Evolutionary conservation across 2,113 vertebrate genomes (phyloP).

Genomic region (rabbit (Oryctolagus cuniculus)): DNA sequence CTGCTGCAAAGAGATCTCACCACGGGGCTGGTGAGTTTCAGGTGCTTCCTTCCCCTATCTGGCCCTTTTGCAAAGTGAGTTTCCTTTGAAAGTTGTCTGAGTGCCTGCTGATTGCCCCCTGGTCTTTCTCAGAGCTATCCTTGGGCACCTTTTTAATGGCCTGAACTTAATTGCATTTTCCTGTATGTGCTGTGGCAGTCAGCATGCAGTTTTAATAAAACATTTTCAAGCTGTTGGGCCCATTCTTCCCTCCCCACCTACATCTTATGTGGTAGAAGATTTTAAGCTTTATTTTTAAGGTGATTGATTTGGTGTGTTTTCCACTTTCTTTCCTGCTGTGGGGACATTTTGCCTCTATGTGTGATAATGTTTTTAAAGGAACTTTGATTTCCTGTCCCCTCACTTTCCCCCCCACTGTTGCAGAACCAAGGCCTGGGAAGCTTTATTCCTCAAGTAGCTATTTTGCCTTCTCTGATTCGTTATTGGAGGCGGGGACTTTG

Average conservation of each 20-base stretch:
- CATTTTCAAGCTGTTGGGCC: conserved; percentile 66
- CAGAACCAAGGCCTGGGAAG: not conserved
- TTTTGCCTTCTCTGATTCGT: conserved; percentile 42
- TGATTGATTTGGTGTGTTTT: conserved; percentile 80
- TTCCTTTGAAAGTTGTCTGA: conserved; percentile 56
- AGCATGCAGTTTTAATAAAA: conserved; percentile 78
- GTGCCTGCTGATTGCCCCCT: conserved; percentile 32
- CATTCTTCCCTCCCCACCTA: conserved; percentile 71
- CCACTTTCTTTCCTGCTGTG: conserved; percentile 77
- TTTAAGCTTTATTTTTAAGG: conserved; percentile 81
- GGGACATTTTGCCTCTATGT: conserved; percentile 80
- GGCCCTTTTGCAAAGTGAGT: conserved; percentile 31
- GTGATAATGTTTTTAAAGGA: conserved; percentile 78
- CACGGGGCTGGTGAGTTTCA: not conserved
- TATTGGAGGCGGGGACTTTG: conserved; percentile 48
- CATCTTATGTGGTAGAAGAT: conserved; percentile 69
- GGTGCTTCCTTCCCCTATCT: not conserved
- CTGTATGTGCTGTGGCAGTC: conserved; percentile 68
- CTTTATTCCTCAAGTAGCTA: conserved; percentile 67
- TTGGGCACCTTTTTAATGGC: conserved; percentile 69
- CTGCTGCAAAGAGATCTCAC: not conserved
- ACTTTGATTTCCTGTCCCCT: conserved; percentile 77
- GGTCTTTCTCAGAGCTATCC: conserved; percentile 68
- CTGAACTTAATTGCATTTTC: conserved; percentile 80
- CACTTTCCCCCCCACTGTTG: conserved; percentile 62